Conservation (phyloP, 2,888 invertebrate species). For the Sylvicola fuscatus region DNA sequence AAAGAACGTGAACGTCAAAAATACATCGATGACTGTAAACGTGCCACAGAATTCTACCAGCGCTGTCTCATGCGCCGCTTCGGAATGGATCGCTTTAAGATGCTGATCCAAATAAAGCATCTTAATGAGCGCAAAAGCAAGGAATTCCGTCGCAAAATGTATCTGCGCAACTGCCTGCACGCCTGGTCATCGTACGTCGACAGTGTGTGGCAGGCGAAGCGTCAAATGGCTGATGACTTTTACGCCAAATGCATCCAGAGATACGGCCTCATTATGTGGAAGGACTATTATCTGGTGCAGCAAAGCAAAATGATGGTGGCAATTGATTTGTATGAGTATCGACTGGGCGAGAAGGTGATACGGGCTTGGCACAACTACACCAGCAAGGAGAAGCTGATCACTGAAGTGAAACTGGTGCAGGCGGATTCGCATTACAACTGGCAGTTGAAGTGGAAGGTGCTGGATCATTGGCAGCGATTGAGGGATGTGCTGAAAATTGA, state of each 20-base stretch:
- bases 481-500: constrained; percentile 41
- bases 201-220: constrained; percentile 29
- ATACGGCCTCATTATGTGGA: no score
- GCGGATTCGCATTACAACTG: constrained; percentile 24
- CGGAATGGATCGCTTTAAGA: constrained; percentile 21
- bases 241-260: no score
- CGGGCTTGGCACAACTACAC: constrained; percentile 28
- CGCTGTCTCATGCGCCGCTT: constrained; percentile 17
- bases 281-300: no score
- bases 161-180: constrained; percentile 29
- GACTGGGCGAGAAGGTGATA: constrained; percentile 31
- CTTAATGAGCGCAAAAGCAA: constrained; percentile 26
- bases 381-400: constrained; percentile 25
- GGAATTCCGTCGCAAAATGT: constrained; percentile 26
- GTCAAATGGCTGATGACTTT: constrained; percentile 31
- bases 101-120: constrained; percentile 17
- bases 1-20: constrained; percentile 32
- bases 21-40: constrained; percentile 23
- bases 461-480: constrained; percentile 40
- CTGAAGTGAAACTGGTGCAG: constrained; percentile 25
- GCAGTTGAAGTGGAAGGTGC: constrained; percentile 25
- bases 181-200: constrained; percentile 32
- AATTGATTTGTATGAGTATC: constrained; percentile 46
- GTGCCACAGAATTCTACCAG: constrained; percentile 25
- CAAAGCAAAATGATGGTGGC: constrained; percentile 43